Conservation (phyloP, 2,888 invertebrate genomes). For the Tolmerus cingulatus region DNA sequence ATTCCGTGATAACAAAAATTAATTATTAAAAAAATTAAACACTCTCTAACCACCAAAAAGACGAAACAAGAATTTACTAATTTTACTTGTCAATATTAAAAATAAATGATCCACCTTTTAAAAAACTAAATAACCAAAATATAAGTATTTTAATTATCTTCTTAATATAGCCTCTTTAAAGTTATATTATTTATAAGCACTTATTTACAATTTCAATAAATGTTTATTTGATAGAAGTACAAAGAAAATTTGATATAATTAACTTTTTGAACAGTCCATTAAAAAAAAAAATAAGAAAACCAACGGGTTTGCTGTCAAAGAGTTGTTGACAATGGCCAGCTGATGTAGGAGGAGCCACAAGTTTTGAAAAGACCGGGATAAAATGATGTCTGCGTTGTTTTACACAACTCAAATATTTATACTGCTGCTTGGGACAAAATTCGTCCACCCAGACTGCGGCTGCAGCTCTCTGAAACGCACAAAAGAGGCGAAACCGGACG, state of each 20-base stretch:
- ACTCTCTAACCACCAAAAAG: too few species aligned
- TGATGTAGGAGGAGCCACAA: neutral
- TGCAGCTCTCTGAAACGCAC: neutral
- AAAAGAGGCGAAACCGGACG: constrained; percentile 24
- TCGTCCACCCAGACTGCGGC: neutral
- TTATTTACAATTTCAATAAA: too few species aligned
- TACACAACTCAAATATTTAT: neutral
- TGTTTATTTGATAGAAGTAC: too few species aligned
- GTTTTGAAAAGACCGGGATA: neutral
- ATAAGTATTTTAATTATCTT: too few species aligned
- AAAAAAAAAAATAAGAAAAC: neutral
- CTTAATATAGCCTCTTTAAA: too few species aligned
- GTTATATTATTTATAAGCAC: too few species aligned
- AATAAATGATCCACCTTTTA: too few species aligned
- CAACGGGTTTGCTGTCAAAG: neutral
- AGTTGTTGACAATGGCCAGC: neutral
- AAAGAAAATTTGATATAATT: neutral
- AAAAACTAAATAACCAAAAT: too few species aligned
- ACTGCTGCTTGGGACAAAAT: neutral
- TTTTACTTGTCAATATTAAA: too few species aligned
- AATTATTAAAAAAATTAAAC: too few species aligned
- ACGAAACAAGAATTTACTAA: too few species aligned
- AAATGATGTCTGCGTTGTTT: neutral
- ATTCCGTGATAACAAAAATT: too few species aligned
- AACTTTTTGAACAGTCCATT: neutral